These are phyloP conservation scores for Indicator maculatus DNA, from an alignment of 2,113 vertebrate genomes.

Conservation along the genomic window DNA sequence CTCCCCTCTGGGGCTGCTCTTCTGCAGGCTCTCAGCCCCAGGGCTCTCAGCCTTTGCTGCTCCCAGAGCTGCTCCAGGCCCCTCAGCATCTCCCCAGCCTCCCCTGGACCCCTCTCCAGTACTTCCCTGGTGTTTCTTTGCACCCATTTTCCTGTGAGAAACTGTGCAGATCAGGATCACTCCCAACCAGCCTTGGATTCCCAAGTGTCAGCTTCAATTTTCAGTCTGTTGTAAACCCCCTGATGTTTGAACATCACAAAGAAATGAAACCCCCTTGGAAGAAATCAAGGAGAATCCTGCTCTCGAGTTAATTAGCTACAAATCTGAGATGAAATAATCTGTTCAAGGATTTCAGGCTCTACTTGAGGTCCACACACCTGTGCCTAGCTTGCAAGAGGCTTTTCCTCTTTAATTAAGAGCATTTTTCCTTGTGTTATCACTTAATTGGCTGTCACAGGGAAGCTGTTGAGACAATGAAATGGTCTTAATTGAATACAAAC, in stretches of 20 bases:
- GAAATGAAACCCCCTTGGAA: conserved; percentile 57
- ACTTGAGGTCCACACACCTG: conserved; percentile 70
- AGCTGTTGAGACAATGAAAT: conserved; percentile 69
- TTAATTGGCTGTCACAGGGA: conserved; percentile 70
- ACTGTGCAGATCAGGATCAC: not conserved
- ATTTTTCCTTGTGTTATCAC: conserved; percentile 64
- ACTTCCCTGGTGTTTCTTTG: too few relatives aligned
- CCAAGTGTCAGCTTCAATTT: conserved; percentile 46
- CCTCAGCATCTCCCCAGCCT: too few relatives aligned
- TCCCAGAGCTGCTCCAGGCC: too few relatives aligned
- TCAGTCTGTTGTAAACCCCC: conserved; percentile 46
- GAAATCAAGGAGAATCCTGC: conserved; percentile 42
- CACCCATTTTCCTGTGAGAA: not conserved
- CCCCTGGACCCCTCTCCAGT: too few relatives aligned
- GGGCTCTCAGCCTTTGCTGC: too few relatives aligned
- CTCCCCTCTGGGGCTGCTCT: too few relatives aligned
- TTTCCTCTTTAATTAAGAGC: conserved; percentile 76
- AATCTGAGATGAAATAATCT: conserved; percentile 65
- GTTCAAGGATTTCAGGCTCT: conserved; percentile 64
- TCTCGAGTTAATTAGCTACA: conserved; percentile 66
- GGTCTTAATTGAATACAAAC: conserved; percentile 70
- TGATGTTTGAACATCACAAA: conserved; percentile 7
- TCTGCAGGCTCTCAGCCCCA: too few relatives aligned
- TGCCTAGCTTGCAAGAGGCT: conserved; percentile 57
- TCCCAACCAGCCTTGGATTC: conserved; percentile 1